These are phyloP conservation scores for Potorous gilbertii DNA, from an alignment of 2,797 vertebrate genomes.

Conservation along the genomic window DNA sequence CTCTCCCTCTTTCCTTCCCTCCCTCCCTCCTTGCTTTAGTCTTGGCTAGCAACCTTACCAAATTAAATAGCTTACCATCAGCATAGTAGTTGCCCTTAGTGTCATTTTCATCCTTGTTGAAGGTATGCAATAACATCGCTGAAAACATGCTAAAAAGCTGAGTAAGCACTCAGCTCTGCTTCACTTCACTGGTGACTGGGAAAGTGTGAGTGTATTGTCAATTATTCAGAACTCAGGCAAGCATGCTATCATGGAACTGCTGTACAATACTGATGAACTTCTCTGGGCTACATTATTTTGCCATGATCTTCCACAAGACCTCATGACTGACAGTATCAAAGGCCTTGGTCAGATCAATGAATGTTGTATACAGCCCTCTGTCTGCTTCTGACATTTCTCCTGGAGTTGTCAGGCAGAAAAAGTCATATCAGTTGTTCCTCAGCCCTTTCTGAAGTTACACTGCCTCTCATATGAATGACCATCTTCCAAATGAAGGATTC, in stretches of 20 bases:
- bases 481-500: too few species aligned
- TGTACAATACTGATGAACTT: not conserved
- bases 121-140: not conserved
- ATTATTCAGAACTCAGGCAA: not conserved
- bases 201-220: not conserved
- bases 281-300: not conserved
- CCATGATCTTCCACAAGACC: too few species aligned
- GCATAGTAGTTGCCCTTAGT: not conserved
- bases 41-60: not conserved
- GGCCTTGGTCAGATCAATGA: too few species aligned
- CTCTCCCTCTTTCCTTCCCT: too few species aligned
- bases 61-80: not conserved
- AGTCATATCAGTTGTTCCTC: not conserved
- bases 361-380: not conserved
- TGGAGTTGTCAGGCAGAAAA: not conserved
- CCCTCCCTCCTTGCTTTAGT: not conserved
- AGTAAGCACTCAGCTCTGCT: not conserved
- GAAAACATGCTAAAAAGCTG: not conserved
- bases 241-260: not conserved
- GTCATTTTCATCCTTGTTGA: not conserved
- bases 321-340: not conserved
- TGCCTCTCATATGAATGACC: not conserved
- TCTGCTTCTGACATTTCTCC: not conserved
- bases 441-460: not conserved
- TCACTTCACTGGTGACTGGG: not conserved